These are phyloP conservation scores for Xestobium rufovillosum DNA, from an alignment of 2,888 invertebrate species.

Conservation along the genomic window DNA sequence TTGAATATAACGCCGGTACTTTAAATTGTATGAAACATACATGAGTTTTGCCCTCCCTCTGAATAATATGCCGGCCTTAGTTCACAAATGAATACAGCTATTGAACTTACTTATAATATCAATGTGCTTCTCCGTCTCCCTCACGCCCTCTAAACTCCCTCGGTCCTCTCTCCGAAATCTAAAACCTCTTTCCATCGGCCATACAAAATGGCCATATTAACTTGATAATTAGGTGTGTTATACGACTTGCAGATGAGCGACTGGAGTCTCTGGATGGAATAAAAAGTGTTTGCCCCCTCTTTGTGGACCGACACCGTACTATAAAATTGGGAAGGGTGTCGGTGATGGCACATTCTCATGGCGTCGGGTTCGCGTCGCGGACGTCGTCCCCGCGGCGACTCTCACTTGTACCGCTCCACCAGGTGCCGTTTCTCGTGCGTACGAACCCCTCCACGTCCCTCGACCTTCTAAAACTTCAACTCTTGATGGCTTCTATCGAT, in stretches of 20 bases:
- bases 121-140: slow-evolving; percentile 48
- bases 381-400: slow-evolving; percentile 23
- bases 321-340: slow-evolving; percentile 46
- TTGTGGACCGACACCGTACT: slow-evolving; percentile 40
- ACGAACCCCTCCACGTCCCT: too few relatives aligned
- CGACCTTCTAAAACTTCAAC: too few relatives aligned
- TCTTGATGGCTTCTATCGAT: too few relatives aligned
- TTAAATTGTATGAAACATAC: slow-evolving; percentile 55
- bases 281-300: slow-evolving; percentile 60
- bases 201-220: slow-evolving; percentile 77
- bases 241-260: slow-evolving; percentile 83
- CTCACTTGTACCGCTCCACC: background rate
- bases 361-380: slow-evolving; percentile 38
- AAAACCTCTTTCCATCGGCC: slow-evolving; percentile 48
- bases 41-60: slow-evolving; percentile 47
- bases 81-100: slow-evolving; percentile 66
- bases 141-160: slow-evolving; percentile 38
- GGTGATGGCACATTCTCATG: slow-evolving; percentile 45
- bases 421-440: too few relatives aligned
- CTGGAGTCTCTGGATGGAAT: slow-evolving; percentile 61
- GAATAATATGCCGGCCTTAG: slow-evolving; percentile 47
- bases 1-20: slow-evolving; percentile 43
- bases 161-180: slow-evolving; percentile 42
- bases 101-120: slow-evolving; percentile 66
- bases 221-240: slow-evolving; percentile 87